Evolutionary conservation across 2,797 vertebrate species (phyloP), one percentile per base, ranked within the genome.

Genomic region (Spea hammondii): DNA sequence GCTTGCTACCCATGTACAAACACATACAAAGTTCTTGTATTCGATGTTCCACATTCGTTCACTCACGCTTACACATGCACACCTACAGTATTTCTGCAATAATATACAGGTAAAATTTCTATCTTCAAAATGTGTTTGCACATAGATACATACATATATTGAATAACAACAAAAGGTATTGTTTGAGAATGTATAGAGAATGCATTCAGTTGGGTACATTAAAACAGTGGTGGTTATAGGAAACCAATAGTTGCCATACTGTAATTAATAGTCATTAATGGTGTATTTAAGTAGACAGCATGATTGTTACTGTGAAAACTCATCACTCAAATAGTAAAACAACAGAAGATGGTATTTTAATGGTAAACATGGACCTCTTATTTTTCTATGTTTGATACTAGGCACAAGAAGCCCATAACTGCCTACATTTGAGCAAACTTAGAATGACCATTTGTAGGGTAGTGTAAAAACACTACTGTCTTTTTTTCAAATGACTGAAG

Each of bases 81-180:
- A 53, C 54, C 45, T 65, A 70, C 4, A 67, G 46, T 47, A 44
- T 47, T 44, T 46, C 8, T 32, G 12, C 10, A 74, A 4, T 46
- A 49, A 48, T 55, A 70, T 68, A 53, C 66, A 70, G 7, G 53
- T 14, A 70, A 32, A 60, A 14, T 13, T 47, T 45, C 10, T 13
- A 76, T 70, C 47, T 64, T 14, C 51, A 54, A 60, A 54, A 62
- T 74, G n/a, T 44, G 55, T 65, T 74, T 79, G 72, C 62, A 68
- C 65, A 54, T 70, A 70, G 44, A 70, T 69, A 69, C 1, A 62
- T 62, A 62, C 59, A 62, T 17, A 62, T 62, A 62, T 62, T 6
- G 12, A 3, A 62, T 17, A 62, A 62, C 9, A 62, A 2, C 7
- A 53, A 53, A 53, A 53, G 51, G 6, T 53, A 6, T 7, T 53